Base-by-base conservation (phyloP, 2,888 invertebrate species). In the Nephrotoma appendiculata region DNA sequence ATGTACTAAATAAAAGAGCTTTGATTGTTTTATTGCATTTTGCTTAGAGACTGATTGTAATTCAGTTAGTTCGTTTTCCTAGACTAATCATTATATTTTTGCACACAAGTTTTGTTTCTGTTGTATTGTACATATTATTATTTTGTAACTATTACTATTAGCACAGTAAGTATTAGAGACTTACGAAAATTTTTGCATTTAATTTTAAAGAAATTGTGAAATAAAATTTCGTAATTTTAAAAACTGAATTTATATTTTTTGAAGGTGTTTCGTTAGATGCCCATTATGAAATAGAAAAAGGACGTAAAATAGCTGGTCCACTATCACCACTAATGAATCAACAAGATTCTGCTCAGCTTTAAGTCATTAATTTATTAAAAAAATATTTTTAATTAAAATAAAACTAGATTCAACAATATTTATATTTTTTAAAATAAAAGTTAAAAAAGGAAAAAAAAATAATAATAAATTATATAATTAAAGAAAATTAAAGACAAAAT, bases 241-340 rank as follows among this genome's bases (percentile, higher is more conserved):
- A 41, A 86, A 57, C 9, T 57, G 42, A 86, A 86, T 52, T 86
- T 41, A 45, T 2, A 57, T 86, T 85, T 31, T 85, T 88, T 88
- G 19, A 90, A 95, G 94, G 94, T 90, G 93, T 94, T 89, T 94
- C 96, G 87, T 92, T 95, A 89, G 96, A 96, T 91, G 94, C 96
- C 89, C 95, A 95, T 90, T 96, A 96, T 91, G 96, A 96, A 92
- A 93, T 96, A 90, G 96, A 96, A 92, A 94, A 95, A 89, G 95
- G 95, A 87, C 94, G 95, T 89, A 95, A 95, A 89, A 95, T 95
- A 89, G 94, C 95, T 86, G 95, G 96, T 89, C 94, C 96, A 43
- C 92, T 96, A 91, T 95, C 96, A 89, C 96, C 96, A 88, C 93
- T 96, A 89, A 96, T 96, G 93, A 71, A 71, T 71, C 95, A 95